Percentiles rank a stretch among this genome's conserved stretches.
These are phyloP conservation scores for Zeus faber DNA, from an alignment of 2,113 vertebrate genomes.

Conservation along the genomic window DNA sequence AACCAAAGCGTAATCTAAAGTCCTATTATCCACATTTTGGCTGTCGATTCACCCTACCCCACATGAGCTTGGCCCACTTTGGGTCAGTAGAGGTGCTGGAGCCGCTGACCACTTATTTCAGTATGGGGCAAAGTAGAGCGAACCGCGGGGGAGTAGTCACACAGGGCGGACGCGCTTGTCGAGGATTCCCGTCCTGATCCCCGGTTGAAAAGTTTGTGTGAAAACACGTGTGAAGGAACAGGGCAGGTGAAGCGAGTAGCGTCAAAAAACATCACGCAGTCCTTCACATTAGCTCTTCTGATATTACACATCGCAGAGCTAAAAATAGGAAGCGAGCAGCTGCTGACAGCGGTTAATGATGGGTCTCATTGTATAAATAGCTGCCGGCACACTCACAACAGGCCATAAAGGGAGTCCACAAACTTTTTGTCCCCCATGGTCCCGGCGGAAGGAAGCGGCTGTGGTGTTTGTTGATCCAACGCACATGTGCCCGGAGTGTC, in stretches of 20 bases:
- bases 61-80: constrained; percentile 49
- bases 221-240: constrained; percentile 47
- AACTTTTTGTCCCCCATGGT: constrained; percentile 36
- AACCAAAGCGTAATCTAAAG: too few species aligned
- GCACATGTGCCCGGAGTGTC: background rate
- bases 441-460: constrained; percentile 1
- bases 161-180: constrained; percentile 21
- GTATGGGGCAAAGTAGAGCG: constrained; percentile 25
- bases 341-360: constrained; percentile 61
- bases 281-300: constrained; percentile 38
- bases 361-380: constrained; percentile 37
- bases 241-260: constrained; percentile 51
- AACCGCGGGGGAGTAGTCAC: constrained; percentile 21
- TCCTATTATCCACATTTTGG: too few species aligned
- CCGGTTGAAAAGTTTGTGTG: constrained; percentile 40
- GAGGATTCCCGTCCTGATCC: constrained; percentile 27
- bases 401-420: constrained; percentile 54
- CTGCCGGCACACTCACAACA: constrained; percentile 17
- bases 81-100: constrained; percentile 4
- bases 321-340: constrained; percentile 63
- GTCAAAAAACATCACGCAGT: constrained; percentile 54
- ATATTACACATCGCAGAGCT: constrained; percentile 60
- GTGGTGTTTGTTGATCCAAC: constrained; percentile 12
- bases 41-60: too few species aligned
- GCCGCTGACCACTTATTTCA: constrained; percentile 32